Percentiles rank a stretch among this genome's conserved stretches.
phyloP scores from a whole-genome alignment of 1,140 invertebrate species.

The Drosophila eugracilis region DNA sequence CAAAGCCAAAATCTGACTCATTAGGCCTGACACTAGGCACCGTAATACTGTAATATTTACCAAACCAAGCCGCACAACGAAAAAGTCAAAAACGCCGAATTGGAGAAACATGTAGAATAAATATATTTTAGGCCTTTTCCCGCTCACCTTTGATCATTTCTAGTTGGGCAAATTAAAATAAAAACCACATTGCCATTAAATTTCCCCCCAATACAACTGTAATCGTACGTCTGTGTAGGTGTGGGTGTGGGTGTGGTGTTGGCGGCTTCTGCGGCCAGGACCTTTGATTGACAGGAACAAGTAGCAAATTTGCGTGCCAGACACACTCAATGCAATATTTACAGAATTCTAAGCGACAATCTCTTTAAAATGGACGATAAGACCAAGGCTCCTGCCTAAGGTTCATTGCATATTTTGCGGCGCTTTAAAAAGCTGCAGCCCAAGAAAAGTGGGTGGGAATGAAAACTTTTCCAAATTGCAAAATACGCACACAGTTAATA shows the following conservation, averaged over 20 bases:
- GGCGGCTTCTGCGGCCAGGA: slow-evolving; percentile 65
- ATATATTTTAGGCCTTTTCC: slow-evolving; percentile 30
- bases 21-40: slow-evolving; percentile 25
- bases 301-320: slow-evolving; percentile 54
- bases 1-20: slow-evolving; percentile 54
- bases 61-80: slow-evolving; percentile 23
- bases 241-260: slow-evolving; percentile 10
- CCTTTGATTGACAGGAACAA: slow-evolving; percentile 75
- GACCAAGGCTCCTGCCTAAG: background rate
- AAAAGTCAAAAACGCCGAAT: slow-evolving; percentile 24
- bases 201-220: slow-evolving; percentile 44
- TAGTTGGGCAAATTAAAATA: slow-evolving; percentile 67
- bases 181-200: slow-evolving; percentile 77
- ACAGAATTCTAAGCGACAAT: slow-evolving; percentile 19
- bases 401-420: slow-evolving; percentile 10
- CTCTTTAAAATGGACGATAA: slow-evolving; percentile 24
- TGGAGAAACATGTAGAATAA: background rate
- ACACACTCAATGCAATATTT: slow-evolving; percentile 20
- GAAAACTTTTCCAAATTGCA: slow-evolving; percentile 67
- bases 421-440: slow-evolving; percentile 34
- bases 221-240: slow-evolving; percentile 13
- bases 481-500: slow-evolving; percentile 77
- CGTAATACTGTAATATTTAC: slow-evolving; percentile 26
- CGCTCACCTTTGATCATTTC: slow-evolving; percentile 60
- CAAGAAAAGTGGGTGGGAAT: slow-evolving; percentile 2